A percentile compares a stretch with the other conserved stretches of the same genome.
phyloP scores from a whole-genome alignment of 2,113 vertebrate species.

The Apodemus speciosus region DNA sequence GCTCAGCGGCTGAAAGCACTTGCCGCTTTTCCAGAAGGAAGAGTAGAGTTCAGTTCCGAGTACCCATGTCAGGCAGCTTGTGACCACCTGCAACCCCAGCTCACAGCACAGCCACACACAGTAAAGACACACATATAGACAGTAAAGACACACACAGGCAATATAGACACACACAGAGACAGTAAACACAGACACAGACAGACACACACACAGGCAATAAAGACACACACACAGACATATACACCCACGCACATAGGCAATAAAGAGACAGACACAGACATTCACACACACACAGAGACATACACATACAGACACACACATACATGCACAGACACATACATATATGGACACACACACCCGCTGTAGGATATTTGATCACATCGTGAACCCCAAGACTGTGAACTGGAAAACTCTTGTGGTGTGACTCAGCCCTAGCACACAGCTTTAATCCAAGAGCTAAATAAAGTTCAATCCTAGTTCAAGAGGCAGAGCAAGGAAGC shows the following conservation, averaged over 20 bases:
- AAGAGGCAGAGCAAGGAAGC: no score
- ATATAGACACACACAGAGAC: background rate
- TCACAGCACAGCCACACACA: background rate
- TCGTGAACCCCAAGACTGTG: no score
- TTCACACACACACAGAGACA: background rate
- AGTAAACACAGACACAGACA: background rate
- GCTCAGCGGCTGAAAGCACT: background rate
- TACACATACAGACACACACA: background rate
- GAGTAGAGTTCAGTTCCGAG: background rate
- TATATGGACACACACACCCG: no score
- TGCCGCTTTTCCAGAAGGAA: background rate
- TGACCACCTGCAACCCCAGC: background rate
- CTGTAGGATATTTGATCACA: no score
- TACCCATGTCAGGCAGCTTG: background rate
- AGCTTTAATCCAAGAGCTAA: no score
- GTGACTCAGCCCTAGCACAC: no score
- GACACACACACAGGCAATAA: background rate
- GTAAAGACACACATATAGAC: background rate
- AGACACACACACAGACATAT: background rate
- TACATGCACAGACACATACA: background rate
- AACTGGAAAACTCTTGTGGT: no score
- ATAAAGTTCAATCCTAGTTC: no score
- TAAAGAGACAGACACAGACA: background rate
- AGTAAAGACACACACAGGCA: no score
- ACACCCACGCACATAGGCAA: background rate